These are phyloP conservation scores for Caenorhabditis sulstoni DNA, from an alignment of 2,888 invertebrate genomes.

Conservation along the genomic window DNA sequence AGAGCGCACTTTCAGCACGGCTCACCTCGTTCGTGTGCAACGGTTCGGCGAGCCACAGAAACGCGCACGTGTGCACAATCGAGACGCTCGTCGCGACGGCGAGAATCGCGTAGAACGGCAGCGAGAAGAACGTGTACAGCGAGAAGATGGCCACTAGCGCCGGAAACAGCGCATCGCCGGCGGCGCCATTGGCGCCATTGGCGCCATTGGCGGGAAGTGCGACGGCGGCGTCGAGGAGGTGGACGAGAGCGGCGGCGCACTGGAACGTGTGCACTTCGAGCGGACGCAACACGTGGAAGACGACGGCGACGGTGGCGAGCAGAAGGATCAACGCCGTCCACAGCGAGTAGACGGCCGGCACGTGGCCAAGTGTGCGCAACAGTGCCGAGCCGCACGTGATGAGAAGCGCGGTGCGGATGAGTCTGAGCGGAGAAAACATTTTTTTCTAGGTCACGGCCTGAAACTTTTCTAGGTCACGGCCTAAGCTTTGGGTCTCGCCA, in stretches of 20 bases:
- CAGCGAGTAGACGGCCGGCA: constrained; percentile 46
- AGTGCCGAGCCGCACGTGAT: constrained; percentile 56
- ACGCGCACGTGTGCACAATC: constrained; percentile 48
- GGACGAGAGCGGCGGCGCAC: constrained; percentile 23
- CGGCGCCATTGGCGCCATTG: no score
- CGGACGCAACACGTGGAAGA: constrained; percentile 47
- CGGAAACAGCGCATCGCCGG: constrained; percentile 71
- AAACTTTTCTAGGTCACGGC: not conserved
- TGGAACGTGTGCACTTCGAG: constrained; percentile 26
- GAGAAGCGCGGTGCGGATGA: constrained; percentile 47
- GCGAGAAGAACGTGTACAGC: constrained; percentile 70
- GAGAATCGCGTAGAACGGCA: constrained; percentile 56
- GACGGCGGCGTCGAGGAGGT: constrained; percentile 47
- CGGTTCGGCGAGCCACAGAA: constrained; percentile 54
- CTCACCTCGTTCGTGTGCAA: constrained; percentile 62
- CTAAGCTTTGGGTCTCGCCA: not conserved
- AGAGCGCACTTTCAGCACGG: no score
- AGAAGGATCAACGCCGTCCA: constrained; percentile 43
- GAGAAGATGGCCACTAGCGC: constrained; percentile 69
- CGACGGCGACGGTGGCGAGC: constrained; percentile 43
- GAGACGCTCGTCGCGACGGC: constrained; percentile 43
- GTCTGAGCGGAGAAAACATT: constrained; percentile 37
- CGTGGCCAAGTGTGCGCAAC: constrained; percentile 57
- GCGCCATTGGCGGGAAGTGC: constrained; percentile 39
- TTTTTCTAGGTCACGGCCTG: not conserved